These are phyloP conservation scores for Pteria penguin DNA, from an alignment of 2,888 invertebrate genomes.

Conservation along the genomic window DNA sequence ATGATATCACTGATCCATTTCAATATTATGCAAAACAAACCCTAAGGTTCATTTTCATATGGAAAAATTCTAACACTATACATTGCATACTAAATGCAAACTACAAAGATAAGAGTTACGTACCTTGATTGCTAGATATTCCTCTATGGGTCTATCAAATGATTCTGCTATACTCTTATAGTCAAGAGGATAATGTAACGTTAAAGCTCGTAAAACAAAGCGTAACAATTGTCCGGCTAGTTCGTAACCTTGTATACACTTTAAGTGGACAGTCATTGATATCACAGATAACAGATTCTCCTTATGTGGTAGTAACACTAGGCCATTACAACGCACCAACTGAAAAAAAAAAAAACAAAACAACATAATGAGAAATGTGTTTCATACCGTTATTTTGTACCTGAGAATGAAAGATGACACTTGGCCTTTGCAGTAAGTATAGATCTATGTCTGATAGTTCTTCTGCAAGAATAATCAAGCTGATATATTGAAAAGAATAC, in stretches of 20 bases:
- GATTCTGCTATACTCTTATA: constrained; percentile 84
- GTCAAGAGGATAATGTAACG: constrained; percentile 84
- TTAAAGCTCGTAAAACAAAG: constrained; percentile 83
- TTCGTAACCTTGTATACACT: constrained; percentile 85
- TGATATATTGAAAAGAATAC: no score
- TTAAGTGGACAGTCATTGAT: constrained; percentile 86
- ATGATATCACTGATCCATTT: no score
- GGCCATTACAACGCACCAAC: constrained; percentile 85
- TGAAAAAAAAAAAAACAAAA: no score
- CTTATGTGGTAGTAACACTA: constrained; percentile 85
- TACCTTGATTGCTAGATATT: constrained; percentile 86
- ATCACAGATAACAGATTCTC: constrained; percentile 85
- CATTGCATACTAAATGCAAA: background rate
- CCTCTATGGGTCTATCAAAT: constrained; percentile 85
- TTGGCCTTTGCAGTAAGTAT: no score
- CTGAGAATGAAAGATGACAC: no score
- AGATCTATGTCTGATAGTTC: no score
- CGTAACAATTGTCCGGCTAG: constrained; percentile 85
- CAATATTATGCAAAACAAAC: no score
- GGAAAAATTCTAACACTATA: background rate
- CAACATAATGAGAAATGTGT: no score
- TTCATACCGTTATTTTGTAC: no score
- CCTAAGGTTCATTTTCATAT: no score
- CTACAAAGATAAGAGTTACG: constrained; percentile 28
- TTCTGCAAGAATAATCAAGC: no score